These are phyloP conservation scores for Eupithecia subumbrata DNA, from an alignment of 2,888 invertebrate genomes.

Conservation along the genomic window DNA sequence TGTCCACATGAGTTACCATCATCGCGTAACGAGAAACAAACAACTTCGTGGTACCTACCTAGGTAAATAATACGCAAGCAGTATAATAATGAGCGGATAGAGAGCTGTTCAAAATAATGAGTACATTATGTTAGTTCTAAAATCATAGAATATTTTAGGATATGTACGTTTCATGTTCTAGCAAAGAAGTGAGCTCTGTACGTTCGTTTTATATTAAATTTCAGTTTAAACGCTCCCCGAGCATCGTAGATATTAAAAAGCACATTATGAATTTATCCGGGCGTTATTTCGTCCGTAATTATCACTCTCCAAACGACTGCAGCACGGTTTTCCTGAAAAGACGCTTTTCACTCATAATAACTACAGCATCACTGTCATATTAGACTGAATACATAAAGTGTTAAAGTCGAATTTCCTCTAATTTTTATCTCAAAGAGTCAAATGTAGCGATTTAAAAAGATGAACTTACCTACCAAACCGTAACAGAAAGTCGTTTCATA, in stretches of 20 bases:
- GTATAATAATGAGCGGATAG: conserved; percentile 31
- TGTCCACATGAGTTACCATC: too few relatives aligned
- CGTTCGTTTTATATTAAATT: too few relatives aligned
- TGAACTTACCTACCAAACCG: conserved; percentile 42
- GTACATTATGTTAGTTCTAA: background rate
- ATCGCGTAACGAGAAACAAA: conserved; percentile 45
- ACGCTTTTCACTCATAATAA: conserved; percentile 54
- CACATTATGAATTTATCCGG: conserved; percentile 52
- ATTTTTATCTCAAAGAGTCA: conserved; percentile 53
- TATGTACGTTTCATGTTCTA: too few relatives aligned
- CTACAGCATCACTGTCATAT: conserved; percentile 36
- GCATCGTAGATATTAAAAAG: conserved; percentile 39
- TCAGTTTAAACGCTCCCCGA: conserved; percentile 28
- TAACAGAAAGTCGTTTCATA: conserved; percentile 62
- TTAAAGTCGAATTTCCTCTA: conserved; percentile 52
- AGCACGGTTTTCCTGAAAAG: conserved; percentile 57
- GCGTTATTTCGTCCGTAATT: conserved; percentile 59
- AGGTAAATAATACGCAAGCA: conserved; percentile 45
- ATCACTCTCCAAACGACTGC: conserved; percentile 61
- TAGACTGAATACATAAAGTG: conserved; percentile 42
- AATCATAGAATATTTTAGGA: too few relatives aligned
- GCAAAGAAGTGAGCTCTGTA: too few relatives aligned
- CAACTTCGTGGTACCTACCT: conserved; percentile 17
- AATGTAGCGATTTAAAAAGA: conserved; percentile 61
- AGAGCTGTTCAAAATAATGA: conserved; percentile 29